phyloP scores from a whole-genome alignment of 1,140 invertebrate genomes.

The Trachelipus rathkii region DNA sequence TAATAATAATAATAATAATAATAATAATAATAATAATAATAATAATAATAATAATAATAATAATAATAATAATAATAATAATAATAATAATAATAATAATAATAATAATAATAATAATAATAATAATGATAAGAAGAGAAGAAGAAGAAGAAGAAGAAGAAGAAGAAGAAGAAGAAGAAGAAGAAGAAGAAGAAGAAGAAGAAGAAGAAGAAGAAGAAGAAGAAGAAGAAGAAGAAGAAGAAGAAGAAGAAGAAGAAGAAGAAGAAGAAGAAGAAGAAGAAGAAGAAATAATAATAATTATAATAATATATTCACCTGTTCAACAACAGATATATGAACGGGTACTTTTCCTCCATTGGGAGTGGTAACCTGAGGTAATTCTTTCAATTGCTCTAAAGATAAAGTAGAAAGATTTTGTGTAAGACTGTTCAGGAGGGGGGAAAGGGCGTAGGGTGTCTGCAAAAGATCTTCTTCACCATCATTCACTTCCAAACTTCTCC shows the following conservation, averaged over 20 bases:
- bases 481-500: no score
- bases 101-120: no score
- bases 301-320: conserved; percentile 39
- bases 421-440: conserved; percentile 38
- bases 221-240: background rate
- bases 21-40: no score
- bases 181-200: background rate
- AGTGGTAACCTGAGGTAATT: conserved; percentile 35
- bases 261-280: background rate
- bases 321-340: conserved; percentile 42
- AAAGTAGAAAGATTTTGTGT: conserved; percentile 34
- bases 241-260: background rate
- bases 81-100: no score
- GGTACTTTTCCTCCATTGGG: conserved; percentile 37
- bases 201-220: background rate
- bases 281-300: no score
- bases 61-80: no score
- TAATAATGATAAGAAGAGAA: no score
- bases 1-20: no score
- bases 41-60: no score
- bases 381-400: conserved; percentile 28
- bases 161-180: background rate
- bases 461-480: no score
- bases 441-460: no score
- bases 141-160: background rate